Base-by-base conservation (phyloP, 2,113 vertebrate genomes). In the Gila orcuttii region DNA sequence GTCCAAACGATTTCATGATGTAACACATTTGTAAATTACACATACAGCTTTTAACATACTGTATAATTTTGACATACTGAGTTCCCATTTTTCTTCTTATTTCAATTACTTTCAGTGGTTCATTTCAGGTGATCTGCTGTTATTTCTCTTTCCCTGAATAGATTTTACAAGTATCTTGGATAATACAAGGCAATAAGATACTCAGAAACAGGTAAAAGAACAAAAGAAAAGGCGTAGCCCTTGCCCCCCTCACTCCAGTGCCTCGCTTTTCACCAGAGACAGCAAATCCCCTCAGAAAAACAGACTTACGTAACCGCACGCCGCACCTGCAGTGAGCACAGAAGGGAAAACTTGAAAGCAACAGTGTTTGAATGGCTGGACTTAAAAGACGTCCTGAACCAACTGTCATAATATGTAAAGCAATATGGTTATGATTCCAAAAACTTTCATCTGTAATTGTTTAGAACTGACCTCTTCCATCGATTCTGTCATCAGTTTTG, bases 221-320 rank as follows among this genome's bases (percentile, higher is more conserved):
- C 89, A 90, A 88, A 88, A 79, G 74, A 62, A 87, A 86, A 88
- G 87, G 87, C 74, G 85, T 88, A 87, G 85, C 85, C 82, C 28
- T 28, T 9, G 12, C 52, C 85, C 66, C 69, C 69, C 84, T 28
- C 47, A 42, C 60, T 69, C 33, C 64, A 74, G 78, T 86, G 85
- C 79, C 39, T 77, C 83, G 79, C 79, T 85, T 88, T 86, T 88
- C 83, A 88, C 85, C 84, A 87, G 87, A 90, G 87, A 90, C 87
- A 88, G 89, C 87, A 90, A 88, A 90, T 90, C 87, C 89, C 83
- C 69, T 87, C 87, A 88, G 89, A 90, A 90, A 90, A 90, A 88
- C 87, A 90, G 83, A 83, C 83, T 90, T 90, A 88, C 69, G 86
- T 90, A 90, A 88, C 85, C 83, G 55, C 83, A 71, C 68, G 9